A percentile compares a stretch with the other conserved stretches of the same genome.
These are phyloP conservation scores for Drosophila mimetica DNA, from an alignment of 2,888 invertebrate genomes.

Conservation along the genomic window DNA sequence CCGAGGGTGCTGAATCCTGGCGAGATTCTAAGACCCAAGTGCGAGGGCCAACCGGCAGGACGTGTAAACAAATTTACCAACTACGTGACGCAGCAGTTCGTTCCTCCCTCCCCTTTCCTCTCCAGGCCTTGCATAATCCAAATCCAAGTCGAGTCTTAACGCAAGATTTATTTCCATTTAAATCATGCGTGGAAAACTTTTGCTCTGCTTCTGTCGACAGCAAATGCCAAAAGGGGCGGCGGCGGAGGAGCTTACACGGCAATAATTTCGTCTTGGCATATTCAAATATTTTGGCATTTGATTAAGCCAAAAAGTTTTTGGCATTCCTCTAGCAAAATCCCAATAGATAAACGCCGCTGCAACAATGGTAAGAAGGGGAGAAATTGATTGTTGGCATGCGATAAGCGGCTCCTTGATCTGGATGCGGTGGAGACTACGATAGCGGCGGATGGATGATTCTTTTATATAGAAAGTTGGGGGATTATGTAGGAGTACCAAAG, in stretches of 20 bases:
- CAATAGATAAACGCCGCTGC: slow-evolving; percentile 14
- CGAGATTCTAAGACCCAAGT: slow-evolving; percentile 30
- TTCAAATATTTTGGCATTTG: slow-evolving; percentile 78
- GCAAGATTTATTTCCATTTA: slow-evolving; percentile 80
- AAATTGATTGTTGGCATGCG: slow-evolving; percentile 50
- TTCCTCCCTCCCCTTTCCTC: slow-evolving; percentile 19
- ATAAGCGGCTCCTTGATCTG: slow-evolving; percentile 43
- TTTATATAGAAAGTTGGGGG: neutral
- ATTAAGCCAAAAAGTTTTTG: slow-evolving; percentile 71
- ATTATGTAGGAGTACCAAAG: too few relatives aligned
- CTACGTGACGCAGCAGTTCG: slow-evolving; percentile 71
- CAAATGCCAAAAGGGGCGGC: slow-evolving; percentile 39
- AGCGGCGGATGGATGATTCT: neutral
- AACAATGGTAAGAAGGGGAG: slow-evolving; percentile 13
- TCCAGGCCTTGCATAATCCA: slow-evolving; percentile 70
- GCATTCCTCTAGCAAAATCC: slow-evolving; percentile 40
- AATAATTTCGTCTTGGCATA: slow-evolving; percentile 71
- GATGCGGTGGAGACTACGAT: neutral
- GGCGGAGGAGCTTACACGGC: slow-evolving; percentile 35
- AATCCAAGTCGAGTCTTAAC: slow-evolving; percentile 74
- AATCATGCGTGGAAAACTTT: slow-evolving; percentile 78
- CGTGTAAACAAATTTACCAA: slow-evolving; percentile 80
- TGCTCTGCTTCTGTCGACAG: slow-evolving; percentile 50
- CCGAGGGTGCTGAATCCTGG: slow-evolving; percentile 6
- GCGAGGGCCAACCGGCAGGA: slow-evolving; percentile 46